A percentile compares a stretch with the other conserved stretches of the same genome.
Conservation (phyloP, 2,797 vertebrate genomes). For the Vespertilio murinus region DNA sequence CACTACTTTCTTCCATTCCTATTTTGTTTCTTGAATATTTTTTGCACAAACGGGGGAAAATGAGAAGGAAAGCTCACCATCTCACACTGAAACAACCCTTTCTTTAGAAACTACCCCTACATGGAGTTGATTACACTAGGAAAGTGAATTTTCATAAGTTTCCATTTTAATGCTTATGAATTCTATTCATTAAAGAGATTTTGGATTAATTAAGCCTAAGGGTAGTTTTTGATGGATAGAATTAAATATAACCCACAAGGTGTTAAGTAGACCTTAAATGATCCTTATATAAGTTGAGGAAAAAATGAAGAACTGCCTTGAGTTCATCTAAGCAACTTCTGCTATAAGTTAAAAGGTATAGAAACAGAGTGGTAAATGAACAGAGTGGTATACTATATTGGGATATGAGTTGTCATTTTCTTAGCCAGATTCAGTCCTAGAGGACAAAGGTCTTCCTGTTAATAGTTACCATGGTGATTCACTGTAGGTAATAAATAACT, state of each 20-base stretch:
- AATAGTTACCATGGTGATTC: not conserved
- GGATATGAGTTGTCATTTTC: not conserved
- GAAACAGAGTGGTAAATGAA: not conserved
- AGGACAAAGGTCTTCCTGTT: not conserved
- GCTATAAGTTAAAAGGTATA: not conserved
- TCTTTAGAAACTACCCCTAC: not conserved
- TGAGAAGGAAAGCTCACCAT: not conserved
- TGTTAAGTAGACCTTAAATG: not conserved
- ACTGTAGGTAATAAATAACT: conserved; percentile 13
- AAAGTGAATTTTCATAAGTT: not conserved
- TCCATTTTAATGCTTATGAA: not conserved
- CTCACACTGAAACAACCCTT: not conserved
- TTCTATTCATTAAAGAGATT: not conserved
- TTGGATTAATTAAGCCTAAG: conserved; percentile 27
- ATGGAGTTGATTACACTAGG: not conserved
- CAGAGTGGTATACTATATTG: too few species aligned
- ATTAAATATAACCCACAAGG: conserved; percentile 35
- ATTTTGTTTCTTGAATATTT: not conserved
- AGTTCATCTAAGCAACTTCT: not conserved
- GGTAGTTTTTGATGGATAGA: not conserved
- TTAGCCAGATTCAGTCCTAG: not conserved
- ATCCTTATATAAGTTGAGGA: not conserved
- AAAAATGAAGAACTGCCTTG: not conserved
- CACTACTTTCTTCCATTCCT: not conserved
- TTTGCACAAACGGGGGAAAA: not conserved